These are phyloP conservation scores for Pammene aurita DNA, from an alignment of 2,888 invertebrate genomes.

Conservation along the genomic window DNA sequence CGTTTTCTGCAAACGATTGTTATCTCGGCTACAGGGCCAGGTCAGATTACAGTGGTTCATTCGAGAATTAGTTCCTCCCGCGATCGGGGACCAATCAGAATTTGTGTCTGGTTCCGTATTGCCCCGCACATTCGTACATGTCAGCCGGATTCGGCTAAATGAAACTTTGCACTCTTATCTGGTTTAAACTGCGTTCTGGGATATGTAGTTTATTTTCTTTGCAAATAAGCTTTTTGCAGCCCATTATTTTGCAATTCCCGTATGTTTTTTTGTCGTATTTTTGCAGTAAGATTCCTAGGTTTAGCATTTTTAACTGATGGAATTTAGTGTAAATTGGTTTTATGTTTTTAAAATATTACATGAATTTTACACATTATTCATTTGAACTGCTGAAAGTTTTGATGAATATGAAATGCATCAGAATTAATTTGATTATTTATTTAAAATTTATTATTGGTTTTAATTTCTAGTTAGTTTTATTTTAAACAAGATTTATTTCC, in stretches of 20 bases:
- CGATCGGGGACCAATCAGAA: not conserved
- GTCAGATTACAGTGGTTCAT: not conserved
- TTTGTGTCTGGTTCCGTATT: slow-evolving; percentile 55
- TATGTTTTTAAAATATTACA: too few species aligned
- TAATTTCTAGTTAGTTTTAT: too few species aligned
- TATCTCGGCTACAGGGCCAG: too few species aligned
- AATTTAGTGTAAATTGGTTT: not conserved
- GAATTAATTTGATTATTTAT: too few species aligned
- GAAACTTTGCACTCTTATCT: slow-evolving; percentile 70
- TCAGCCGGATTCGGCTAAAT: slow-evolving; percentile 66
- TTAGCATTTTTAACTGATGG: not conserved
- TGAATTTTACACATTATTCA: too few species aligned
- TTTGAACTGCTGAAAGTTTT: too few species aligned
- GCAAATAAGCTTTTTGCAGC: slow-evolving; percentile 3
- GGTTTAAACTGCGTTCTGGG: slow-evolving; percentile 67
- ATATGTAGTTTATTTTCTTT: slow-evolving; percentile 47
- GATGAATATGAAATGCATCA: too few species aligned
- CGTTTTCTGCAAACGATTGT: too few species aligned
- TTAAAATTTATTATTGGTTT: too few species aligned
- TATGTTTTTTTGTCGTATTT: not conserved
- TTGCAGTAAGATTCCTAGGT: not conserved
- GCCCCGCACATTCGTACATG: slow-evolving; percentile 61
- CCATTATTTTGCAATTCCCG: slow-evolving; percentile 3
- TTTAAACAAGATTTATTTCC: too few species aligned
- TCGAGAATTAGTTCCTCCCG: not conserved